These are phyloP conservation scores for Staurois parvus DNA, from an alignment of 2,797 vertebrate genomes.

Conservation along the genomic window DNA sequence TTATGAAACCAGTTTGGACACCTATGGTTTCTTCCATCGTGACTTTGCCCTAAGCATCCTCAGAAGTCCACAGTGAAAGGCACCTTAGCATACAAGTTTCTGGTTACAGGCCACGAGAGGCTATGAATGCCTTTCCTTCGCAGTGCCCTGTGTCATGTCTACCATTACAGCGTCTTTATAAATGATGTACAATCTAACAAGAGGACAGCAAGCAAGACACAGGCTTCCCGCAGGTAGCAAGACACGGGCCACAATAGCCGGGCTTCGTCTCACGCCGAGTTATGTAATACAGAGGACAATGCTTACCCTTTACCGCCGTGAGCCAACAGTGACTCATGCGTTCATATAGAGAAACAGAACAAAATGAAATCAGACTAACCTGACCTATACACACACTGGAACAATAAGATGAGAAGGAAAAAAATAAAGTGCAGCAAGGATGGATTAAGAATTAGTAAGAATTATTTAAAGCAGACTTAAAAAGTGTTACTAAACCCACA, in stretches of 20 bases:
- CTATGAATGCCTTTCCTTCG: not conserved
- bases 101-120: not conserved
- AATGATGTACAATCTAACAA: conserved; percentile 37
- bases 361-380: too few species aligned
- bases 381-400: too few species aligned
- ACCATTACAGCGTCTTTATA: conserved; percentile 34
- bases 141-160: conserved; percentile 38
- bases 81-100: not conserved
- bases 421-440: too few species aligned
- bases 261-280: not conserved
- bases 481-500: too few species aligned
- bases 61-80: not conserved
- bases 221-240: not conserved
- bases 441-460: too few species aligned
- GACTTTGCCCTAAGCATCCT: not conserved
- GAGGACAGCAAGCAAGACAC: conserved; percentile 5
- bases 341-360: not conserved
- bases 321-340: not conserved
- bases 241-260: not conserved
- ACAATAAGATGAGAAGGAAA: not conserved
- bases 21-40: not conserved
- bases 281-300: not conserved
- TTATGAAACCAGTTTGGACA: not conserved
- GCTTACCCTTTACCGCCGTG: not conserved
- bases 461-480: too few species aligned